These are phyloP conservation scores for Keiferia lycopersicella DNA, from an alignment of 2,888 invertebrate genomes.

Conservation along the genomic window DNA sequence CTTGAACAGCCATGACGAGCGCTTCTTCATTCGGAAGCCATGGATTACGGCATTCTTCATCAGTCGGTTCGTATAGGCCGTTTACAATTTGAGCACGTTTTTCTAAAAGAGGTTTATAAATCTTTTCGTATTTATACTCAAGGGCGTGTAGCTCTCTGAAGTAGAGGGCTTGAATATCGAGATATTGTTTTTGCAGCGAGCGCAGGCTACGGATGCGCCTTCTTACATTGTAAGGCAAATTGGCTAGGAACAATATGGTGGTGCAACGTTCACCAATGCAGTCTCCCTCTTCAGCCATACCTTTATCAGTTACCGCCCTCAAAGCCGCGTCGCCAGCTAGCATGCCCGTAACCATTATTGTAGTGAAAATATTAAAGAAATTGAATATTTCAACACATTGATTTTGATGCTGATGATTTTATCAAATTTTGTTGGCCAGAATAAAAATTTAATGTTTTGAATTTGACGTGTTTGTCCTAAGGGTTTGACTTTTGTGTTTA, in stretches of 20 bases:
- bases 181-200: slow-evolving; percentile 91
- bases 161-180: slow-evolving; percentile 94
- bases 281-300: too few relatives aligned
- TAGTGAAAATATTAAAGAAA: too few relatives aligned
- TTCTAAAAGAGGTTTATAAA: slow-evolving; percentile 89
- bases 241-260: slow-evolving; percentile 58
- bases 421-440: too few relatives aligned
- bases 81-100: slow-evolving; percentile 84
- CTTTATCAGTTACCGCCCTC: too few relatives aligned
- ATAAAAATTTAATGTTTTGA: too few relatives aligned
- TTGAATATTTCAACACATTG: too few relatives aligned
- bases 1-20: slow-evolving; percentile 82
- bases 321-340: too few relatives aligned
- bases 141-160: slow-evolving; percentile 95
- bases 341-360: too few relatives aligned
- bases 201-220: slow-evolving; percentile 92
- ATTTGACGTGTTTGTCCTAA: too few relatives aligned
- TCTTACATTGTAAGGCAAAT: slow-evolving; percentile 88
- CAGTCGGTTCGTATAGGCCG: slow-evolving; percentile 92
- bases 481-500: too few relatives aligned
- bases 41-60: slow-evolving; percentile 94
- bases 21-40: slow-evolving; percentile 89
- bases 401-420: too few relatives aligned
- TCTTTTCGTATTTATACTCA: slow-evolving; percentile 93
- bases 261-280: too few relatives aligned